Evolutionary conservation across 1,140 invertebrate species (phyloP), one percentile per base, ranked within the genome.

Genomic region (Lasioglossum baleicum): DNA sequence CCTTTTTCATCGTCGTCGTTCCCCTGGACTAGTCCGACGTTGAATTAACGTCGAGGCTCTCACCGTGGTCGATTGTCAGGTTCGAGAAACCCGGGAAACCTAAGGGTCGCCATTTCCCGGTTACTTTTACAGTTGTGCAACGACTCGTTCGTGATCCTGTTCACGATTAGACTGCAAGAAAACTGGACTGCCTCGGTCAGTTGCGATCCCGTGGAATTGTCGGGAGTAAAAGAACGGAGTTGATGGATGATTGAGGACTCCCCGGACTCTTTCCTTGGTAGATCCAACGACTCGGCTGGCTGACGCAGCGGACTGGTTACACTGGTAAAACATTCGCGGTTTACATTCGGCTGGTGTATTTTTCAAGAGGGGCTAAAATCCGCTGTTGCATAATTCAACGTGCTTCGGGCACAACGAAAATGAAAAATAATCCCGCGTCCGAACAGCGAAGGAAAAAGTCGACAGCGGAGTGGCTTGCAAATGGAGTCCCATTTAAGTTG

Each of bases 171-270:
- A 17, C 48, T 17, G 48, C 48, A 51, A 75, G 44, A 67, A 22
- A 17, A 10, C n/a, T 11, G 31, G 56, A 56, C 67, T 11, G 51
- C 15, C 0, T 11, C n/a, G 26, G 26, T 8, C 26, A 63, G 61
- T 15, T 35, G 61, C 26, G 61, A 63, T 35, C 11, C 22, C 6
- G 13, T 31, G 15, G 13, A 63, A 63, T 63, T 35, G 26, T 3
- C 48, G 11, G 48, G 48, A 51, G 15, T 53, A 53, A 53, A 53
- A 64, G 15, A 64, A 64, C 26, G 11, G 56, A 68, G 65, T 42
- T 76, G 74, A 76, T 68, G 74, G 74, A 76, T 76, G 74, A 76
- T 76, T 60, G 74, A 68, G 53, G 13, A 51, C 10, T 35, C 35
- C 35, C 35, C 53, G 53, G 65, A 44, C 35, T 15, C 7, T 7